Base-by-base conservation (phyloP, 2,888 invertebrate genomes). In the Auanema freiburgensis region DNA sequence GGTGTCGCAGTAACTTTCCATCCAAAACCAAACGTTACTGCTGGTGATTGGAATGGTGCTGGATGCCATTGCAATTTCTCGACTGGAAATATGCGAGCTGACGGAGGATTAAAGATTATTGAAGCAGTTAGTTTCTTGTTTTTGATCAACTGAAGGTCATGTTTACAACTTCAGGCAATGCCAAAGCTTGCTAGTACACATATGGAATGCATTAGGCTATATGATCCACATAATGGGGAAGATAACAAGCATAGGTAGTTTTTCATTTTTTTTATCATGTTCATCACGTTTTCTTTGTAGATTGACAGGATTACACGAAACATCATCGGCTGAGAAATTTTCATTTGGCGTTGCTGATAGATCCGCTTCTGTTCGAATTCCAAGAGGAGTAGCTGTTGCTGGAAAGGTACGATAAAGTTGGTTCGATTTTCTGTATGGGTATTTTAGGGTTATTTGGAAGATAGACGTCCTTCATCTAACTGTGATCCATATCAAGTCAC, bases 61-160 rank as follows among this genome's bases (percentile, higher is more conserved):
- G 95, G 95, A 0, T 93, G 93, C 0, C 95, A 96, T 84, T 91
- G 91, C 62, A 96, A 96, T 86, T 94, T 93, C 87, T 94, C 93
- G 12, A 96, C 95, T 0, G 89, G 90, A 83, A 87, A 88, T 25
- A 96, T 95, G 95, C 88, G 96, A 54, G 59, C 49, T 12, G 57
- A 59, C 4, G 71, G 74, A 14, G 74, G 74, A 10, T 24, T 72
- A 14, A 63, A 67, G 57, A 63, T 46, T 44, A 67, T 74, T 55
- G 66, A 74, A 52, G 60, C 59, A n/a, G 70, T 66, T n/a, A 41
- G 66, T 12, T 57, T 46, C 10, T 41, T 18, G 5, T 8, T 23
- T 8, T 41, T 16, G 23, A 2, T 16, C 2, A 14, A 14, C 18
- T 23, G 52, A 21, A 52, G 2, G 14, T 4, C 4, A 18, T 6